phyloP scores from a whole-genome alignment of 2,797 vertebrate species.

The Odontamblyopus rebecca region DNA sequence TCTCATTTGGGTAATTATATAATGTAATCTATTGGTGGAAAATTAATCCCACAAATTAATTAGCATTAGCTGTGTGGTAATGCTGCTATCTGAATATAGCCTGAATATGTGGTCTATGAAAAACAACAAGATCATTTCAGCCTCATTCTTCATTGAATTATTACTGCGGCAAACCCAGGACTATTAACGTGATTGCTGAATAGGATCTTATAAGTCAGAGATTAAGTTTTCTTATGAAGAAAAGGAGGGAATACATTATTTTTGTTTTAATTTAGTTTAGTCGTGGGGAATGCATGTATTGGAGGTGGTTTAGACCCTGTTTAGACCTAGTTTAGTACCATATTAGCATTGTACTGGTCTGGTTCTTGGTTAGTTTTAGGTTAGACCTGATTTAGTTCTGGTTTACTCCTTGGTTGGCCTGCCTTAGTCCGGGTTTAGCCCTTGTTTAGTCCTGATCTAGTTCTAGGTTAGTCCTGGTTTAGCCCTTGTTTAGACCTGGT shows the following conservation, averaged over 20 bases:
- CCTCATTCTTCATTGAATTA: background rate
- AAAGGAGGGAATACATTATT: background rate
- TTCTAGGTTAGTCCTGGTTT: too few relatives aligned
- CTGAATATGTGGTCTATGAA: background rate
- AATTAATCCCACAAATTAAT: constrained; percentile 10
- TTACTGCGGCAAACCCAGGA: background rate
- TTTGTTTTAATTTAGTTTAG: background rate
- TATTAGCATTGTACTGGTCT: too few relatives aligned
- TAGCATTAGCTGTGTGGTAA: constrained; percentile 11
- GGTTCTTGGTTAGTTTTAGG: too few relatives aligned
- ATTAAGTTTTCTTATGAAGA: too few relatives aligned
- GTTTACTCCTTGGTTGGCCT: too few relatives aligned
- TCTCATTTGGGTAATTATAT: constrained; percentile 7
- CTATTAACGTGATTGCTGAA: background rate
- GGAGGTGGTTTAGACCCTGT: background rate
- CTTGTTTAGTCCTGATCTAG: too few relatives aligned
- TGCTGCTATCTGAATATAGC: constrained; percentile 1
- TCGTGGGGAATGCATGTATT: background rate
- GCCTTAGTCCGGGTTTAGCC: too few relatives aligned
- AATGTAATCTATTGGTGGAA: constrained; percentile 10
- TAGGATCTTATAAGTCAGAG: background rate
- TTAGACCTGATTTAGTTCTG: too few relatives aligned
- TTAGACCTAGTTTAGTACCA: background rate
- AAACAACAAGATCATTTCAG: constrained; percentile 5
- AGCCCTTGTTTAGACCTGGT: too few relatives aligned